A percentile compares a stretch with the other conserved stretches of the same genome.
Conservation (phyloP, 1,140 invertebrate genomes). For the Venustaconcha ellipsiformis region DNA sequence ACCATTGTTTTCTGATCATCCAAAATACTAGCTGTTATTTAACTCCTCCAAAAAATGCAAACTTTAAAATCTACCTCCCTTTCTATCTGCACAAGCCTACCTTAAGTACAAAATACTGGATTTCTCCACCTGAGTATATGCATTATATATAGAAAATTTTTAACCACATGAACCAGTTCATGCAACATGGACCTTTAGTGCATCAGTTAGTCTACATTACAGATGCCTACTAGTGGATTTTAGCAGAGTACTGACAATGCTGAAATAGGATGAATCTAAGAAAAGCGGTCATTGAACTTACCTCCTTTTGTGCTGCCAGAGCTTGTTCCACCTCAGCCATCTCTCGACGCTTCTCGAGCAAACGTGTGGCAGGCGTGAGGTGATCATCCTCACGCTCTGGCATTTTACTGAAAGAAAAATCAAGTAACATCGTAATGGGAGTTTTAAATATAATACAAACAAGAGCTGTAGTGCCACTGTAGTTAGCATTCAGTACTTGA, state of each 20-base stretch:
- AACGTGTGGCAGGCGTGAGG: slow-evolving; percentile 68
- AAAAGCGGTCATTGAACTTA: slow-evolving; percentile 18
- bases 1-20: no score
- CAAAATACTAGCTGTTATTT: no score
- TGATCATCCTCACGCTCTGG: slow-evolving; percentile 70
- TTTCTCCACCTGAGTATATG: not conserved
- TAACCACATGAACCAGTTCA: no score
- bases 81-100: no score
- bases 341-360: slow-evolving; percentile 68
- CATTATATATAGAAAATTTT: not conserved
- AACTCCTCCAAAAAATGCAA: no score
- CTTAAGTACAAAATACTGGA: not conserved
- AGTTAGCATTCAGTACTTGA: no score
- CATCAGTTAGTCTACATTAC: no score
- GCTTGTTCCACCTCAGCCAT: slow-evolving; percentile 70
- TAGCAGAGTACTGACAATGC: not conserved
- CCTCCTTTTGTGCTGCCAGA: slow-evolving; percentile 68
- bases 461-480: no score
- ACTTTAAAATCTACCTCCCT: no score
- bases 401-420: slow-evolving; percentile 64
- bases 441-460: no score
- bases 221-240: no score
- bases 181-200: no score
- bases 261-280: not conserved
- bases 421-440: not conserved